Conservation (phyloP, 2,113 vertebrate genomes). For the Coreoperca whiteheadi region DNA sequence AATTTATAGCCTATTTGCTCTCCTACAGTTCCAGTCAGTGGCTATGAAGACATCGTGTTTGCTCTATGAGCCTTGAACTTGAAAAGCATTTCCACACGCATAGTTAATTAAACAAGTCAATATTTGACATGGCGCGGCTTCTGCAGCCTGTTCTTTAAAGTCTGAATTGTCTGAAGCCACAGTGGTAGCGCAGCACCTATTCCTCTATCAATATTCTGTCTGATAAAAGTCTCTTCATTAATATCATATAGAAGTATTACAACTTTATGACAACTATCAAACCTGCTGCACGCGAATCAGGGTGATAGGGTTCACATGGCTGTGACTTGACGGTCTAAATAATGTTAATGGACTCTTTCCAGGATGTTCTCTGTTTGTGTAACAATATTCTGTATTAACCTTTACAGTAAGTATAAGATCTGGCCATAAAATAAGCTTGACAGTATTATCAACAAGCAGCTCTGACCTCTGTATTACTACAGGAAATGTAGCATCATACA, state of each 20-base stretch:
- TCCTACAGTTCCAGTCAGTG: not conserved
- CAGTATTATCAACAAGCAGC: not conserved
- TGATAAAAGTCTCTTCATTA: constrained; percentile 8
- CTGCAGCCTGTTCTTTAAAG: constrained; percentile 22
- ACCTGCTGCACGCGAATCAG: not conserved
- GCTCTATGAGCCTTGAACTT: constrained; percentile 26
- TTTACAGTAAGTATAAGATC: not conserved
- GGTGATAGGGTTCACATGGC: not conserved
- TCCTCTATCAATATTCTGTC: not conserved
- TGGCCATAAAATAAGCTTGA: not conserved
- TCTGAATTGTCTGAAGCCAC: constrained; percentile 3
- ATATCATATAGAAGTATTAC: not conserved
- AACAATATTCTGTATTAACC: constrained; percentile 13
- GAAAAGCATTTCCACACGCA: constrained; percentile 31
- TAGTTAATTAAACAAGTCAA: constrained; percentile 49
- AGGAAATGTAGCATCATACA: not conserved
- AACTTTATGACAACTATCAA: not conserved
- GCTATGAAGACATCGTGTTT: constrained; percentile 16
- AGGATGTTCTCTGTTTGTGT: constrained; percentile 19
- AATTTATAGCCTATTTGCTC: not conserved
- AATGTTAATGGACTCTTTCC: not conserved
- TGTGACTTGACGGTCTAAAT: constrained; percentile 5
- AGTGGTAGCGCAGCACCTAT: not conserved
- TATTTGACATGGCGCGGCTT: constrained; percentile 55
- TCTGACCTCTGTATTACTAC: not conserved